Evolutionary conservation across 2,888 invertebrate genomes (phyloP), one percentile per base, ranked within the genome.

Genomic region (Drosophila putrida): DNA sequence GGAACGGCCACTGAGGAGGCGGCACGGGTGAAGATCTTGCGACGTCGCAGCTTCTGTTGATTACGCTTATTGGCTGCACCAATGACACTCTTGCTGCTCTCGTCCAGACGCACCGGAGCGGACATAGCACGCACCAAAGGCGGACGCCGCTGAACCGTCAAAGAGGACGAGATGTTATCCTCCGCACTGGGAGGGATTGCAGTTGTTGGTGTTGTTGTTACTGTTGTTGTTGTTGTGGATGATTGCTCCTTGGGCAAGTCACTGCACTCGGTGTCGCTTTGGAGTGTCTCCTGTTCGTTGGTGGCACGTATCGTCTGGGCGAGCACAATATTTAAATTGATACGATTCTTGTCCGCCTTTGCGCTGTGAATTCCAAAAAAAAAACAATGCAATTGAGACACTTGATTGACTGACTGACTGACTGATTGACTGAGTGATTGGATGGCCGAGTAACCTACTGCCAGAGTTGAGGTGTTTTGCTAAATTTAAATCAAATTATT

Each of bases 301-400:
- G 82, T 85, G 20, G 93, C 93, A 68, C 91, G 90, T n/a, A 93
- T 91, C 20, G 93, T 93, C 71, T 94, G 94, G 0, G 94, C 93
- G 55, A 95, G 90, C 77, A 94, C 94, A 69, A 95, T 95, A 59
- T 94, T 94, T 39, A 95, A 92, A 87, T 95, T 95, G 2, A 94
- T 93, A 82, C 94, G 94, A 66, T 93, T 93, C 54, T 92, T 92
- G 65, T 93, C 90, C 54, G 82, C 73, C 73, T 89, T 90, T 54
- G 71, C 78, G 70, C 78, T 82, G 65, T 28, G 35, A 2, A 55
- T 47, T 13, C 31, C 6, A 33, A 57, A 71, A 9, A 9, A 33
- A 57, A 71, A 9, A 33, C 54, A 71, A 41, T 49, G 38, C 13
- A 75, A 58, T 10, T 64, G 58, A 64, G 51, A 61, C 35, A 25